Conservation (phyloP, 2,113 vertebrate species). For the Toxotes chatareus region DNA sequence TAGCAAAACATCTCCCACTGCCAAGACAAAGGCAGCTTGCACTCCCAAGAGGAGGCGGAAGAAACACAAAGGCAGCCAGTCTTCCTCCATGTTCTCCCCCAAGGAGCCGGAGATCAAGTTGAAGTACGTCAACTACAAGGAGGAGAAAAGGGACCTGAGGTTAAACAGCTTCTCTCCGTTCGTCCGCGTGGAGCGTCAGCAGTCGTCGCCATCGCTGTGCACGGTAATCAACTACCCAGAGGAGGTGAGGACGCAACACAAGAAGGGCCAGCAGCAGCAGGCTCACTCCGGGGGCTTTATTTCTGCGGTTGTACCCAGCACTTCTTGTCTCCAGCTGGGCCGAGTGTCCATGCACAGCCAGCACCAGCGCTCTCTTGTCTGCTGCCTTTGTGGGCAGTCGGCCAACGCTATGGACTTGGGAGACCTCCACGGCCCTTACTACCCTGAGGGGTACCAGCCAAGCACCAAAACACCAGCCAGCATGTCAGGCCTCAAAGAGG, state of each 20-base stretch:
- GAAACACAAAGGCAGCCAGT: slow-evolving; percentile 48
- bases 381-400: slow-evolving; percentile 83
- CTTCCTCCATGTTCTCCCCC: slow-evolving; percentile 78
- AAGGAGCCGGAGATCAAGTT: slow-evolving; percentile 86
- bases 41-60: slow-evolving; percentile 72
- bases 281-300: slow-evolving; percentile 43
- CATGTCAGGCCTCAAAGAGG: slow-evolving; percentile 57
- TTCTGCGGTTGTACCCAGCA: slow-evolving; percentile 75
- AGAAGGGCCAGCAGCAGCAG: slow-evolving; percentile 68
- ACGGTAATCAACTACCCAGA: slow-evolving; percentile 83
- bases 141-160: slow-evolving; percentile 77
- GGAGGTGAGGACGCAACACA: slow-evolving; percentile 65
- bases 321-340: slow-evolving; percentile 81
- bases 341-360: slow-evolving; percentile 66
- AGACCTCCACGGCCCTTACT: slow-evolving; percentile 87
- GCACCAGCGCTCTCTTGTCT: slow-evolving; percentile 73
- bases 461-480: slow-evolving; percentile 60
- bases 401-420: slow-evolving; percentile 86
- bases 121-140: slow-evolving; percentile 80
- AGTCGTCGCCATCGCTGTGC: slow-evolving; percentile 65
- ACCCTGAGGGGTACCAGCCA: slow-evolving; percentile 79
- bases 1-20: slow-evolving; percentile 40
- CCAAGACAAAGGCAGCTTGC: slow-evolving; percentile 66
- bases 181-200: slow-evolving; percentile 67
- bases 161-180: slow-evolving; percentile 81